Percentiles rank a stretch among this genome's conserved stretches.
phyloP scores from a whole-genome alignment of 2,113 vertebrate genomes.

The Chaenogobius annularis region DNA sequence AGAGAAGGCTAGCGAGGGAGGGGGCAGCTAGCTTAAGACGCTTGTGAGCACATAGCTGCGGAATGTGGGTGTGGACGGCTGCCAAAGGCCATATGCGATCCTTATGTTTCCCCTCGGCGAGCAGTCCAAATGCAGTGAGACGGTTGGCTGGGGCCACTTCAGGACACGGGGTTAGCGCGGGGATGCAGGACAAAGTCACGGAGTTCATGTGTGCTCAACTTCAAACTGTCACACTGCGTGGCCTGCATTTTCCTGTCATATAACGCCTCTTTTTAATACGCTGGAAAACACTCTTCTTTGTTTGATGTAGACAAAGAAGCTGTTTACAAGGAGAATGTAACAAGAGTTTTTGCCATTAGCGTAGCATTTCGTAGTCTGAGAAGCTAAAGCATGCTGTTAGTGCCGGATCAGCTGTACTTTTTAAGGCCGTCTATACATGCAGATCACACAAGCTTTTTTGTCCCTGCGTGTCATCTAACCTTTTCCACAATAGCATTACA shows the following conservation, averaged over 20 bases:
- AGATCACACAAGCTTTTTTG: background rate
- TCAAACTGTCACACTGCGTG: background rate
- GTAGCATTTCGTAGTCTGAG: background rate
- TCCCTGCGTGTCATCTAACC: background rate
- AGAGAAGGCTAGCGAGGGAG: conserved; percentile 15
- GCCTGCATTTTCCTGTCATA: conserved; percentile 11
- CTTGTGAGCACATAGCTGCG: conserved; percentile 70
- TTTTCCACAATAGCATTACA: background rate
- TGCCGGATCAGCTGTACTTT: background rate
- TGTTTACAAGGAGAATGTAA: background rate
- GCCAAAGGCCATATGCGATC: conserved; percentile 74
- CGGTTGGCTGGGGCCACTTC: conserved; percentile 51
- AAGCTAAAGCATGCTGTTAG: background rate
- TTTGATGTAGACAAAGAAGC: background rate
- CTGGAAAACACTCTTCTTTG: background rate
- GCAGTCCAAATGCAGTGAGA: conserved; percentile 52
- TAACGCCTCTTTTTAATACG: background rate
- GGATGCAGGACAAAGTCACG: conserved; percentile 24
- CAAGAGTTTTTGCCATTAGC: background rate
- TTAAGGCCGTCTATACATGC: background rate
- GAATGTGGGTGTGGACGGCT: conserved; percentile 74
- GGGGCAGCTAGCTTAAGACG: conserved; percentile 21
- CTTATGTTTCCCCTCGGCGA: conserved; percentile 66
- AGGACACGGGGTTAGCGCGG: conserved; percentile 61
- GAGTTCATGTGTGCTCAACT: conserved; percentile 39